These are phyloP conservation scores for Drosophila cognata DNA, from an alignment of 2,888 invertebrate genomes.

Conservation along the genomic window DNA sequence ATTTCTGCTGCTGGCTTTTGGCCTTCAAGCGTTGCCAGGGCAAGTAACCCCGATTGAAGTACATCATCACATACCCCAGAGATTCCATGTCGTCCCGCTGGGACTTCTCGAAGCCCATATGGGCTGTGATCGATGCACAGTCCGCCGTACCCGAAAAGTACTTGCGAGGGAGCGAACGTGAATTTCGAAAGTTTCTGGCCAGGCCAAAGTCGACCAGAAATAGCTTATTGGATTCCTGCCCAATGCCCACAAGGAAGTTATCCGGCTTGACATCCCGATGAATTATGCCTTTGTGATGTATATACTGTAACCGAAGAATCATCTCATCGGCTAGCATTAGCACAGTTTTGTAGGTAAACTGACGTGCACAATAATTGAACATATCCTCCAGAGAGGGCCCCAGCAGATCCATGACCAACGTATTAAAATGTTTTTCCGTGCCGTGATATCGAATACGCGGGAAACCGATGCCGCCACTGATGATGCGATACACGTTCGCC, in stretches of 20 bases:
- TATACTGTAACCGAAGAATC: not conserved
- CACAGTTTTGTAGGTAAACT: not conserved
- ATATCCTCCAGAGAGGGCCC: not conserved
- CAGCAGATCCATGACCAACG: not conserved
- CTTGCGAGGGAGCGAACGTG: accelerated
- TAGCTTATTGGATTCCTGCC: not conserved
- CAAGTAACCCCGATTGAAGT: not conserved
- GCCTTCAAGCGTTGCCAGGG: not conserved
- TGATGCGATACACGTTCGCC: not conserved
- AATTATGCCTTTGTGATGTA: not conserved
- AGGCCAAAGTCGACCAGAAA: not conserved
- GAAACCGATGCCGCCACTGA: not conserved
- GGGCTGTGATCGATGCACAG: not conserved
- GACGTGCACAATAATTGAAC: not conserved
- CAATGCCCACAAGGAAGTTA: not conserved
- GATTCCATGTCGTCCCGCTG: not conserved
- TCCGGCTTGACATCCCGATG: not conserved
- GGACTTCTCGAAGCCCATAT: not conserved
- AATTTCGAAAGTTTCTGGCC: not conserved
- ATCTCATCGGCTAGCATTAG: not conserved
- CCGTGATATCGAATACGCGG: not conserved
- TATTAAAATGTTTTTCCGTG: not conserved
- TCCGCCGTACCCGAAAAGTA: not conserved
- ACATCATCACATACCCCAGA: not conserved
- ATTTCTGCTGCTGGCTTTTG: not conserved